Evolutionary conservation across 2,888 invertebrate genomes (phyloP).

Genomic region (Caenorhabditis sp.): DNA sequence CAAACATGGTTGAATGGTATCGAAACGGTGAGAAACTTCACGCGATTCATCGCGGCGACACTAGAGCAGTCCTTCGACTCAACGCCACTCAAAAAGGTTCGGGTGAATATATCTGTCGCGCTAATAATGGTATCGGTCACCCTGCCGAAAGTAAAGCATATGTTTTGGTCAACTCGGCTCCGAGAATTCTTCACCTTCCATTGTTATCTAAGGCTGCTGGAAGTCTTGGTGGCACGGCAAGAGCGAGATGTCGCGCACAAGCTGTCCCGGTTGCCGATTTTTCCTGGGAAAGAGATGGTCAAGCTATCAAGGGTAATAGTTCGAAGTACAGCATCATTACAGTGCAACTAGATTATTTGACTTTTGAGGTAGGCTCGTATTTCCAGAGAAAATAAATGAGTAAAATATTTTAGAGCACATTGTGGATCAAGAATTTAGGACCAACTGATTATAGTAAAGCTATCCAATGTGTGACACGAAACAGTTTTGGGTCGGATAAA

Average conservation of each 20-base stretch:
- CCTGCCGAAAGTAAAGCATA: constrained; percentile 51
- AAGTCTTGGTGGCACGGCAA: constrained; percentile 47
- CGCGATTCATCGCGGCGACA: constrained; percentile 26
- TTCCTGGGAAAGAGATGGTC: constrained; percentile 58
- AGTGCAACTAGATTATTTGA: constrained; percentile 59
- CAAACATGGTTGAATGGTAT: constrained; percentile 67
- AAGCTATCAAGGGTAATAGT: constrained; percentile 61
- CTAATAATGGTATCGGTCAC: constrained; percentile 65
- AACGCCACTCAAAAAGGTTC: constrained; percentile 60
- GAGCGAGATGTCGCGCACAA: constrained; percentile 56
- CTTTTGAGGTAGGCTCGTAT: constrained; percentile 57
- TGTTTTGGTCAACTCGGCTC: constrained; percentile 63
- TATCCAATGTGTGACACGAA: constrained; percentile 57
- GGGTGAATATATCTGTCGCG: constrained; percentile 65
- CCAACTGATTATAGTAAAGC: constrained; percentile 63
- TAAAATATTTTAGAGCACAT: constrained; percentile 60
- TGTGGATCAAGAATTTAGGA: constrained; percentile 58
- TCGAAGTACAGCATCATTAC: constrained; percentile 62
- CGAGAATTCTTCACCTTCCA: constrained; percentile 50
- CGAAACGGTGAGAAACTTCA: constrained; percentile 40
- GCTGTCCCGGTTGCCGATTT: constrained; percentile 67
- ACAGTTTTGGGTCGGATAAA: constrained; percentile 60
- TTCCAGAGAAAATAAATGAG: neutral
- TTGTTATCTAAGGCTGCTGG: constrained; percentile 59
- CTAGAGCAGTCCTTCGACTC: constrained; percentile 53